Conservation (phyloP, 2,113 vertebrate genomes). For the Piaya cayana region DNA sequence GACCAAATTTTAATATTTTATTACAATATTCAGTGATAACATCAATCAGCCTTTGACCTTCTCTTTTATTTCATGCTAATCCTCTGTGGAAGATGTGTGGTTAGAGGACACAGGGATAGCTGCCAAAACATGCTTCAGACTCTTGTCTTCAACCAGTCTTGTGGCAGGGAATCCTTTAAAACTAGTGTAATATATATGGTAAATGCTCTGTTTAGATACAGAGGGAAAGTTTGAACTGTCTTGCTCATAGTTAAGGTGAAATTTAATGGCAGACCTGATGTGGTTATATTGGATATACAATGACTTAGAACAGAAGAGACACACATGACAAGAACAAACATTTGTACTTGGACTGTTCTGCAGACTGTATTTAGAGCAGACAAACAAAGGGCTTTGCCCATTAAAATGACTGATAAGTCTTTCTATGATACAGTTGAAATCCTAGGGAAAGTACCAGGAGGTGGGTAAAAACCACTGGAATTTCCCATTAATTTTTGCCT, state of each 20-base stretch:
- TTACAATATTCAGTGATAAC: background rate
- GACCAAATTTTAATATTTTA: background rate
- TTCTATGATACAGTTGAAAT: background rate
- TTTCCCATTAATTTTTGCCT: background rate
- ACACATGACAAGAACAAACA: background rate
- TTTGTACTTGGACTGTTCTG: background rate
- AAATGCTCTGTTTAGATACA: background rate
- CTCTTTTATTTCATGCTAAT: background rate
- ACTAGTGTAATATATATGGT: background rate
- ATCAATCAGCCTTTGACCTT: conserved; percentile 22
- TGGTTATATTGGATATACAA: background rate
- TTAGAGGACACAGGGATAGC: background rate
- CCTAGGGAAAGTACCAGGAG: background rate
- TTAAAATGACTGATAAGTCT: background rate
- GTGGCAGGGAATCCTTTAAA: background rate
- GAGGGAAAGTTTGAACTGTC: background rate
- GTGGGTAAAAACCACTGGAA: background rate
- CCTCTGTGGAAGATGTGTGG: background rate
- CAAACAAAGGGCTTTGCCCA: background rate
- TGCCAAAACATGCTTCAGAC: background rate
- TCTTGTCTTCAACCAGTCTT: background rate
- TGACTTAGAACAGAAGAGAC: background rate
- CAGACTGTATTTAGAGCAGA: background rate
- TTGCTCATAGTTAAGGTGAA: background rate
- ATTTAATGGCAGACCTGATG: background rate